These are phyloP conservation scores for Sitobion miscanthi DNA, from an alignment of 1,140 invertebrate species.

Conservation along the genomic window DNA sequence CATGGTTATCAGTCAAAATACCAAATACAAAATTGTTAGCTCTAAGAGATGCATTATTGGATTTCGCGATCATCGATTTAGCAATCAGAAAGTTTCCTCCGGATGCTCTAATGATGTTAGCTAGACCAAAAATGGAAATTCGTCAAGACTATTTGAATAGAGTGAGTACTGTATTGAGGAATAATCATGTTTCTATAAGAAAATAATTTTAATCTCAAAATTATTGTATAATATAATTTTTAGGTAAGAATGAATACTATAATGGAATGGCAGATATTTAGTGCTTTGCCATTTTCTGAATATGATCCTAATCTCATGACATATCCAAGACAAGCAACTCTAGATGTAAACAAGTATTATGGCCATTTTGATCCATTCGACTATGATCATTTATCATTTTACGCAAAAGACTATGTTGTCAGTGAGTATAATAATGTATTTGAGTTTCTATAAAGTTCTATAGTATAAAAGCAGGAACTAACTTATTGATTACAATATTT, in stretches of 20 bases:
- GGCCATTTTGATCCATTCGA: slow-evolving; percentile 81
- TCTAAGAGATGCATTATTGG: slow-evolving; percentile 65
- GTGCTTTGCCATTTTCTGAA: slow-evolving; percentile 81
- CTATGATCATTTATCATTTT: slow-evolving; percentile 80
- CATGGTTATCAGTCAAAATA: slow-evolving; percentile 74
- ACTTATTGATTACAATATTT: slow-evolving; percentile 27
- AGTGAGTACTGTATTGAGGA: slow-evolving; percentile 63
- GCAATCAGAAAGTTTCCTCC: slow-evolving; percentile 73
- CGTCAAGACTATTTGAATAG: slow-evolving; percentile 83
- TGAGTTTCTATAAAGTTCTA: not conserved
- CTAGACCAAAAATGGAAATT: slow-evolving; percentile 72
- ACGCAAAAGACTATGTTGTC: slow-evolving; percentile 78
- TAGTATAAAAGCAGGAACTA: not conserved
- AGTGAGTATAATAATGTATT: slow-evolving; percentile 65
- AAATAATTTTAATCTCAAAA: not conserved
- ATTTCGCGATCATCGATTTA: slow-evolving; percentile 76
- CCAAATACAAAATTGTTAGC: slow-evolving; percentile 62
- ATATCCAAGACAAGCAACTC: slow-evolving; percentile 65
- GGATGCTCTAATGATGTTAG: slow-evolving; percentile 74
- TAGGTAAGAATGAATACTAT: slow-evolving; percentile 88
- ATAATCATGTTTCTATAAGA: not conserved
- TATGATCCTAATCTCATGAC: slow-evolving; percentile 73
- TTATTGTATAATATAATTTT: slow-evolving; percentile 30
- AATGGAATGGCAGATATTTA: slow-evolving; percentile 78
- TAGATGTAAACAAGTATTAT: slow-evolving; percentile 78